Base-by-base conservation (phyloP, 2,113 vertebrate genomes). In the Raja brachyura region DNA sequence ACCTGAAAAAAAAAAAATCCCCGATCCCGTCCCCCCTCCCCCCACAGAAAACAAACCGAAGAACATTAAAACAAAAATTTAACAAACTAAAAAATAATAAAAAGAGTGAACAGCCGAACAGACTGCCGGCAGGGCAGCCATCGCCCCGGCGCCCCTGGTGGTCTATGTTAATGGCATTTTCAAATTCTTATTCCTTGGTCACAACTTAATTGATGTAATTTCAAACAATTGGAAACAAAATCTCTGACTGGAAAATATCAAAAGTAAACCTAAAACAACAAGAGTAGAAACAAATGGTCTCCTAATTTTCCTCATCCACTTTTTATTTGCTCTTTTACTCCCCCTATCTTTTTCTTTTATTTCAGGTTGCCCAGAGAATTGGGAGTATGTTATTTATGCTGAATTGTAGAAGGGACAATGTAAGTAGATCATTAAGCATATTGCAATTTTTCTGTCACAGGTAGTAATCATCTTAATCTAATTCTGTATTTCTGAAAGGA, bases 391-490 rank as follows among this genome's bases (percentile, higher is more conserved):
- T 20, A 10, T 11, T 25, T 56, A 56, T 18, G 4, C 9, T 85
- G 59, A 31, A 63, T 31, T 31, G 5, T 28, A 63, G 5, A 86
- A 31, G 28, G 13, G 63, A 63, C 8, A 63, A 63, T 63, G 28
- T 28, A 31, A 63, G 28, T 28, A 63, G 56, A 31, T 86, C 83
- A 86, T 18, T 31, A 59, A 86, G 83, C n/a, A 31, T n/a, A 86
- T 86, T 14, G 5, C 61, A 5, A n/a, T 18, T 6, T 14, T n/a
- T 86, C 83, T 63, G 16, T 86, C 59, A 31, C 28, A 63, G 63
- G 61, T 86, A 18, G 33, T 31, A 28, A n/a, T n/a, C n/a, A 86
- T 63, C 59, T 86, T 86, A 86, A 86, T 86, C 56, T 31, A 81
- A 54, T 81, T 6, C 20, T 10, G 20, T 20, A 18, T n/a, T n/a